Evolutionary conservation across 23 tunicate genomes (phyloP), one percentile per base, ranked within the genome.

Genomic region (Halocynthia roretzi): DNA sequence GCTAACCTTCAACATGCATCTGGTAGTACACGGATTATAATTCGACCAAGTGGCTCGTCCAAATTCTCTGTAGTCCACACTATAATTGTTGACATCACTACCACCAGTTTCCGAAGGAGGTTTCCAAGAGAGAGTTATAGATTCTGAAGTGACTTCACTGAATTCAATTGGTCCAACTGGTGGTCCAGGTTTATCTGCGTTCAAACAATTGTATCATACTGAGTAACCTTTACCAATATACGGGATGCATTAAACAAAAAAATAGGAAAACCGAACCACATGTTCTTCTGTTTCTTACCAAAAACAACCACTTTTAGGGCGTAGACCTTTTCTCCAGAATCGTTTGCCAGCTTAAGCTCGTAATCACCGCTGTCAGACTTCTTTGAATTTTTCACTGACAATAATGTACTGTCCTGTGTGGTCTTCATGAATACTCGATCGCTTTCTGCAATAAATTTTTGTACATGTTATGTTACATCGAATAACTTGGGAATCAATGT

Each of bases 1-100:
- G 14, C 20, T 20, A 18, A 85, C 90, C 86, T 85, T 85, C 20
- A 72, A 20, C 0, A 63, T 17, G 19, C 61, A 56, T 60, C 71
- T 80, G n/a, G 86, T 85, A 9, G 90, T 81, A 69, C 90, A 82
- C 8, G 63, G 17, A 5, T 68, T 85, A 48, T 83, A 65, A 8
- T 52, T 71, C 0, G 90, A 68, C 90, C 90, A 85, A 8, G 86
- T 71, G 15, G 81, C 44, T 50, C 81, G 57, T 1, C 90, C 90
- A 61, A 61, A 85, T 52, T 85, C 90, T 57, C 90, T 56, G 80
- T 70, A 85, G 50, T 85, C 90, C 52, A 85, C 80, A 48, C 62
- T 62, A 40, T 85, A 85, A 51, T 67, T 67, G 51, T 68, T 71
- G 15, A 85, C 62, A 15, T 76, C 82, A 61, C 77, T 48, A 6